Base-by-base conservation (phyloP, 2,888 invertebrate genomes). In the Selenia dentaria region DNA sequence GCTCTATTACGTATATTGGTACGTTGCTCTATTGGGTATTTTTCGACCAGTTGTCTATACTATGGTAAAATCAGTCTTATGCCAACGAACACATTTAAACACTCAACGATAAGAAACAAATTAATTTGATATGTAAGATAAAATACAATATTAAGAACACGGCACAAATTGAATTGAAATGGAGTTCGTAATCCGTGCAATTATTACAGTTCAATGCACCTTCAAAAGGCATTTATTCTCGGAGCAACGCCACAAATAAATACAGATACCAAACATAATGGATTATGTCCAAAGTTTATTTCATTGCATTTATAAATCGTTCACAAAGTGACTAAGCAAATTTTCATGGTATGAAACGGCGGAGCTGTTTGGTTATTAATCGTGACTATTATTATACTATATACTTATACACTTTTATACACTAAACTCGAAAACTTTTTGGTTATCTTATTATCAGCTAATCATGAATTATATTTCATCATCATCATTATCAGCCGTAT, bases 141-240 rank as follows among this genome's bases (percentile, higher is more conserved):
- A 22, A 25, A 25, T 14, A 9, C 12, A 9, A 4, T 18, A 31
- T 33, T 24, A 4, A 24, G 22, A 12, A 13, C 24, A 33, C 24
- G 22, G 10, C n/a, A 24, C 24, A 14, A 4, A 25, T 25, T 24
- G 10, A 36, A 42, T 33, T 29, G 14, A 22, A 42, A 28, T 36
- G 18, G 14, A 24, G 27, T 16, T 37, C 14, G 22, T 18, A 29
- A 28, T 28, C 16, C 22, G 27, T 24, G 33, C 22, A 37, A 37
- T 39, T 40, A 33, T 9, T 27, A 12, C 27, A 44, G 51, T 37
- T 44, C 47, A 41, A 38, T 44, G 51, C 38, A 36, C 43, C 31
- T 31, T 38, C 29, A n/a, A 34, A 47, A 40, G 22, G 20, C 24
- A 32, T 47, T 40, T 44, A 47, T 51, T 51, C 39, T 44, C 16